Base-by-base conservation (phyloP, 2,113 vertebrate genomes). In the Theropithecus gelada region DNA sequence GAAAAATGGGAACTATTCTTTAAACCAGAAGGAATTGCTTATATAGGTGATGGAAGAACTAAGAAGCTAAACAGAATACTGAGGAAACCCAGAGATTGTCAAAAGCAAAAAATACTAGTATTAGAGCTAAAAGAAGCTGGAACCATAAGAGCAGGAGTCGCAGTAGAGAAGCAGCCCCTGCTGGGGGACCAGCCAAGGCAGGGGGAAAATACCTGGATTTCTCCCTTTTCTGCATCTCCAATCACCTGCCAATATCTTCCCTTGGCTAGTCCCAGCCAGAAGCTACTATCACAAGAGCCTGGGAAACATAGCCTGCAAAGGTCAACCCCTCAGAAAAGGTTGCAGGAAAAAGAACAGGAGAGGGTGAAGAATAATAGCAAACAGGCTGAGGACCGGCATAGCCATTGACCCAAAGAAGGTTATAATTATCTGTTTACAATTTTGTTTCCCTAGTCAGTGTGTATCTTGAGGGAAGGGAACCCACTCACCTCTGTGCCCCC, bases 1-100 rank as follows among this genome's bases (percentile, higher is more conserved):
- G 86, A 86, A 95, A 97, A 87, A 75, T 80, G 22, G 12, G 2
- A 92, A 40, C 32, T 84, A 68, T 50, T 94, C n/a, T 87, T 80
- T 83, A 95, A 93, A 61, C 57, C 13, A 90, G 25, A 87, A 16
- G 35, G 30, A 86, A 68, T 6, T 43, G 35, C 6, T 79, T 94
- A 59, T 40, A 85, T 32, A 75, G 64, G 35, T 78, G 57, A 80
- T 45, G 12, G 66, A 88, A 70, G 64, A 93, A 85, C 22, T 40
- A 43, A 85, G 55, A 76, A 64, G 59, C 8, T 14, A 52, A 88
- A 81, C 1, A 90, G 48, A 94, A 96, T n/a, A 85, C 16, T 76
- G 30, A 93, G n/a, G 78, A 81, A 93, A 88, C 20, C 12, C n/a
- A 81, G 81, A 93, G 27, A 87, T 78, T 79, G 78, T 76, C 27